These are phyloP conservation scores for Neosilurus hyrtlii DNA, from an alignment of 2,797 vertebrate genomes.

Conservation along the genomic window DNA sequence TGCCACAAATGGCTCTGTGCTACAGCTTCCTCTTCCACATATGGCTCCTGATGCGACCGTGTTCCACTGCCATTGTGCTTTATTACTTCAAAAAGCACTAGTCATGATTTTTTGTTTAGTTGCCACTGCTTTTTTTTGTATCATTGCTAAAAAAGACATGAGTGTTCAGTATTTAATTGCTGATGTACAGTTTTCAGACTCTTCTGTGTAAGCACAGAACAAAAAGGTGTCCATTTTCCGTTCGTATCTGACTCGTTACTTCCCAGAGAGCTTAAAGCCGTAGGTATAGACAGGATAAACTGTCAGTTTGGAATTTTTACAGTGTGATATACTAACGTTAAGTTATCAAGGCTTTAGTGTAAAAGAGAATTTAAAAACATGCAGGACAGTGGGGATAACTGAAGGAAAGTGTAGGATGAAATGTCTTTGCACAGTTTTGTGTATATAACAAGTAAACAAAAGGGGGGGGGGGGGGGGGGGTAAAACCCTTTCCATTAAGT, in stretches of 20 bases:
- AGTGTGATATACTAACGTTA: neutral
- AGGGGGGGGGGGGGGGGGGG: neutral
- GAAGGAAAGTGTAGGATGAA: neutral
- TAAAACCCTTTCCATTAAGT: too few species aligned
- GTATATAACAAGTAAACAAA: neutral
- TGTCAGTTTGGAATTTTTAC: neutral
- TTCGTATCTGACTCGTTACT: conserved; percentile 8
- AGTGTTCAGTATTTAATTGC: conserved; percentile 35
- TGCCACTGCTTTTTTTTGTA: conserved; percentile 41
- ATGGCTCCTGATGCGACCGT: conserved; percentile 31
- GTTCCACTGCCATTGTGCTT: conserved; percentile 40
- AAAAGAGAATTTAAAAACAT: neutral
- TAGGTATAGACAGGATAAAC: neutral
- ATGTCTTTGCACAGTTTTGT: too few species aligned
- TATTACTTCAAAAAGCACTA: conserved; percentile 42
- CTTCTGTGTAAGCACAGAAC: conserved; percentile 2
- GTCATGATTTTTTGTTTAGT: conserved; percentile 37
- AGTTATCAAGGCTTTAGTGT: neutral
- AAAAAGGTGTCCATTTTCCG: conserved; percentile 22
- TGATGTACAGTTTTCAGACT: conserved; percentile 37
- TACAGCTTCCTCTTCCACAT: conserved; percentile 45
- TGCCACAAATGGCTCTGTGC: conserved; percentile 46
- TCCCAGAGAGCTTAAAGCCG: neutral
- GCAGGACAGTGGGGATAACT: neutral
- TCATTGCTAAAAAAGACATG: conserved; percentile 33